These are phyloP conservation scores for Gymnothorax reevesii DNA, from an alignment of 2,797 vertebrate genomes.

Conservation along the genomic window DNA sequence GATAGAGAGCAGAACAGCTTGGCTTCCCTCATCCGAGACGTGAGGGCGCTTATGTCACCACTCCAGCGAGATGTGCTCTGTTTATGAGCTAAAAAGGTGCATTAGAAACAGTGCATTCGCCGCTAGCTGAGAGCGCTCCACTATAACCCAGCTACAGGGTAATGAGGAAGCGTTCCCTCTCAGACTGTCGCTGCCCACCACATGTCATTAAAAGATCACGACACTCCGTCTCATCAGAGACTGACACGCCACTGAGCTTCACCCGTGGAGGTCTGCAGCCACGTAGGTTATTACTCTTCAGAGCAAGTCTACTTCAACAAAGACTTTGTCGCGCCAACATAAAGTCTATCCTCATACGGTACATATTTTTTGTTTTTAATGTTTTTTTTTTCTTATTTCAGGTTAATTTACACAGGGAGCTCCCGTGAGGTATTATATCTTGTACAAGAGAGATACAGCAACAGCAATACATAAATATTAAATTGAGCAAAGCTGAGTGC, in stretches of 20 bases:
- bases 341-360: too few species aligned
- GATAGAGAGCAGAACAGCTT: conserved; percentile 22
- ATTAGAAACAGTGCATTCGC: neutral
- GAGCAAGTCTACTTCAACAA: too few species aligned
- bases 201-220: neutral
- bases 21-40: neutral
- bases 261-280: neutral
- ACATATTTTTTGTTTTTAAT: too few species aligned
- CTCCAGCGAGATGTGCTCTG: neutral
- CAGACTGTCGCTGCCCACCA: neutral
- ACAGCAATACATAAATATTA: too few species aligned
- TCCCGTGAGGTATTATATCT: too few species aligned
- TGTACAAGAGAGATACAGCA: too few species aligned
- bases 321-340: too few species aligned
- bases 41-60: neutral
- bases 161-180: neutral
- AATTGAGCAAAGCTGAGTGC: too few species aligned
- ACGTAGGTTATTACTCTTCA: too few species aligned
- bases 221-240: neutral
- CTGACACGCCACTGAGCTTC: neutral
- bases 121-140: neutral
- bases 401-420: too few species aligned
- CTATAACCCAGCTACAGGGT: neutral
- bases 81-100: conserved; percentile 7
- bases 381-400: too few species aligned